Conservation (phyloP, 2,797 vertebrate genomes). For the Meda fulgida region DNA sequence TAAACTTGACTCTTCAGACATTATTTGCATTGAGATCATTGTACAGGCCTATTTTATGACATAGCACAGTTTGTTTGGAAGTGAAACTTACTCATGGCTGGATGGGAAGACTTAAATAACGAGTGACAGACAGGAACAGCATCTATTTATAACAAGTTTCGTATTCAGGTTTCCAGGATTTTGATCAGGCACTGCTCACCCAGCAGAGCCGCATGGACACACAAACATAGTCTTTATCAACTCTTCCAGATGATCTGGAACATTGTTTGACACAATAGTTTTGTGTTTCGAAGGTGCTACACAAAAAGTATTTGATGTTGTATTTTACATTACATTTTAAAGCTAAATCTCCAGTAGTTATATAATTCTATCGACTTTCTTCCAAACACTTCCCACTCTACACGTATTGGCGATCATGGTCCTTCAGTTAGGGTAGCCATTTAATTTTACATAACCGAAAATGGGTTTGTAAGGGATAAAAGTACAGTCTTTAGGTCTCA, state of each 20-base stretch:
- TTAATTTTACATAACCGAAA: neutral
- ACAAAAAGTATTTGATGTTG: neutral
- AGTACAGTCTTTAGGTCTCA: neutral
- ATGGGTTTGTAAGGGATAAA: neutral
- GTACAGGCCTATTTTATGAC: slow-evolving; percentile 12
- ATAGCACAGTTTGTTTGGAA: slow-evolving; percentile 62
- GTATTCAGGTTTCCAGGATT: slow-evolving; percentile 76
- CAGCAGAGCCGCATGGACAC: slow-evolving; percentile 65
- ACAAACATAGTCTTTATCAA: slow-evolving; percentile 27
- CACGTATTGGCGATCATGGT: neutral
- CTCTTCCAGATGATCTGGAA: neutral
- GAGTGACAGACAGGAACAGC: slow-evolving; percentile 61
- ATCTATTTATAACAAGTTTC: slow-evolving; percentile 80
- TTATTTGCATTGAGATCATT: slow-evolving; percentile 44
- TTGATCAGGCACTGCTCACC: slow-evolving; percentile 52
- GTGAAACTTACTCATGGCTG: slow-evolving; percentile 40
- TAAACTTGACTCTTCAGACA: slow-evolving; percentile 22
- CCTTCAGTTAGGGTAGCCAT: neutral
- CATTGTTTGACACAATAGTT: neutral
- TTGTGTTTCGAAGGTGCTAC: neutral
- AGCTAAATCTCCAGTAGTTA: too few relatives aligned
- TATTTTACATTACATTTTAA: neutral
- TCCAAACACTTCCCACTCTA: neutral
- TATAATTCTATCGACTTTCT: neutral
- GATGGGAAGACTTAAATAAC: slow-evolving; percentile 50